phyloP scores from a whole-genome alignment of 2,888 invertebrate genomes.

The Gastrophysa polygoni region DNA sequence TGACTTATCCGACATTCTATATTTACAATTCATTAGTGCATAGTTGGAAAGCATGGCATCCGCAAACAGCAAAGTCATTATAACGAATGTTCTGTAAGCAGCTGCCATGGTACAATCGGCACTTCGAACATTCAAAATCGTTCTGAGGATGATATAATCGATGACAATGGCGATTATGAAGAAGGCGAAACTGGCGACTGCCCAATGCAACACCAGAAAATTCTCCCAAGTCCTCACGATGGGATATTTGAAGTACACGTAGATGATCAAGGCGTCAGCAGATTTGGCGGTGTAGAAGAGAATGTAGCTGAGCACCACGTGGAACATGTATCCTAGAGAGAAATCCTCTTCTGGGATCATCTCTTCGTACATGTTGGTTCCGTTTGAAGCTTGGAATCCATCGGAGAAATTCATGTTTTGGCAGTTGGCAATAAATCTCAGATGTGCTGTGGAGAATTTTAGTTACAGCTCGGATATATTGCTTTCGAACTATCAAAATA shows the following conservation, averaged over 20 bases:
- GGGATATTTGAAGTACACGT: conserved; percentile 22
- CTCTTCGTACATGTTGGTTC: not conserved
- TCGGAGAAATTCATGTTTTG: too few species aligned
- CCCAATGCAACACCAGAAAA: conserved; percentile 22
- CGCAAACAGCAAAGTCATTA: conserved; percentile 11
- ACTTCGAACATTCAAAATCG: not conserved
- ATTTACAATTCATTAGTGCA: conserved; percentile 1
- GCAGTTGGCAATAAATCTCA: too few species aligned
- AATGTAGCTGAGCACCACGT: not conserved
- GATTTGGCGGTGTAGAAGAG: not conserved
- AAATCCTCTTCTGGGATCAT: not conserved
- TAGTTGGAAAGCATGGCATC: conserved; percentile 5
- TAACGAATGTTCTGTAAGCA: conserved; percentile 7
- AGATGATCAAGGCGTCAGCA: conserved; percentile 22
- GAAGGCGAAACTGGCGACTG: not conserved
- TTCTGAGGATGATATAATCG: not conserved
- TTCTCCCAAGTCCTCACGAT: conserved; percentile 27
- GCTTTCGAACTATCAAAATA: too few species aligned
- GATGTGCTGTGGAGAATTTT: too few species aligned
- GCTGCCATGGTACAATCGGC: not conserved
- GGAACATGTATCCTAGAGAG: not conserved
- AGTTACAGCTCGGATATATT: too few species aligned
- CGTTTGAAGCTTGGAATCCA: too few species aligned
- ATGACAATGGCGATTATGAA: not conserved
- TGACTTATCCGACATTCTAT: not conserved